Base-by-base conservation (phyloP, 2,888 invertebrate genomes). In the Scaptomyza cyrtandrae region DNA sequence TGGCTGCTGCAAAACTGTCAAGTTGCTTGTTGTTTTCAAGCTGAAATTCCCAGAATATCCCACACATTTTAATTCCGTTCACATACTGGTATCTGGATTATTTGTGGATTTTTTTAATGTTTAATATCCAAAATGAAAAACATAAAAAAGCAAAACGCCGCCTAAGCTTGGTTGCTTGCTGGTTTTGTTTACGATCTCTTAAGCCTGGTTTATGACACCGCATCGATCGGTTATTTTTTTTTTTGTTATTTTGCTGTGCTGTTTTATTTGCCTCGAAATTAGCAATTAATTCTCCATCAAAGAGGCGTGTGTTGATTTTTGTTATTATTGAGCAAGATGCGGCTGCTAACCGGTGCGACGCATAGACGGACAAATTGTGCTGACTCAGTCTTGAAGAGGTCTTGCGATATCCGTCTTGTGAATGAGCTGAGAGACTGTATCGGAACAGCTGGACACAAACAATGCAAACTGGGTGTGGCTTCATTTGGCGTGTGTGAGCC, bases 191-290 rank as follows among this genome's bases (percentile, higher is more conserved):
- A 83, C 72, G 87, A 80, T 83, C 78, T 67, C 56, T 76, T 80
- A 74, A 77, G 75, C 75, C 58, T 81, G 78, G 81, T 87, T 87
- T 86, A 87, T 88, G 83, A 74, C 81, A 49, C 75, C 70, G 83
- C 80, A 64, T 72, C 79, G 77, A 83, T 86, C 79, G 75, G 41
- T 10, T 16, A 4, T 41, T 16, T 14, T 39, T 3, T n/a, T n/a
- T 33, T 31, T 31, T 10, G 10, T 10, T 33, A 70, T 72, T 64
- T 50, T 61, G 19, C 19, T 19, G 24, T 60, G 31, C 53, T 61
- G 48, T 55, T 78, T 64, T 62, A 49, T 71, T 69, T 65, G 65
- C 50, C 67, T 50, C 60, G 60, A 80, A 83, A 85, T 85, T 83
- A 79, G 79, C 88, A 85, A 86, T 88, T 88, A 83, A 87, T 86